Percentiles rank a stretch among this genome's conserved stretches.
phyloP scores from a whole-genome alignment of 1,140 invertebrate genomes.

The Camponotus vicinus region DNA sequence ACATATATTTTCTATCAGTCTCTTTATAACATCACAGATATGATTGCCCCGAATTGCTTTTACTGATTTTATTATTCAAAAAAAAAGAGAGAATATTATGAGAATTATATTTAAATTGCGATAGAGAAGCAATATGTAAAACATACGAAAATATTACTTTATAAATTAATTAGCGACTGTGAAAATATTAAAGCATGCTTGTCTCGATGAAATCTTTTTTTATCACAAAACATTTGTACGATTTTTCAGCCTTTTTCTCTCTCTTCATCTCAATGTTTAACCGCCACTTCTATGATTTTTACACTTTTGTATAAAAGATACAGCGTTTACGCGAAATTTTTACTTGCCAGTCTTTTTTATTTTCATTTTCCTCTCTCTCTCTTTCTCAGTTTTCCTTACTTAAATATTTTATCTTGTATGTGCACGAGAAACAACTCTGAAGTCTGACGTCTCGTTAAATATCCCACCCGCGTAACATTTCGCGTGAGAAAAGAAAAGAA shows the following conservation, averaged over 20 bases:
- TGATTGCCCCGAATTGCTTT: not conserved
- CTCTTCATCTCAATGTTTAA: conserved; percentile 41
- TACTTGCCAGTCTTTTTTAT: conserved; percentile 36
- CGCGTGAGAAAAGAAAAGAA: not conserved
- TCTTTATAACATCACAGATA: conserved; percentile 6
- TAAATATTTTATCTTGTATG: conserved; percentile 49
- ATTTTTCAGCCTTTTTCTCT: conserved; percentile 31
- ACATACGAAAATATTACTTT: not conserved
- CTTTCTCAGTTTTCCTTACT: conserved; percentile 20
- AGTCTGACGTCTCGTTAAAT: conserved; percentile 36
- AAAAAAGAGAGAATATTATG: not conserved
- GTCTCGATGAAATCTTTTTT: not conserved
- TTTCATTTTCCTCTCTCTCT: conserved; percentile 20
- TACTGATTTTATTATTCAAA: not conserved
- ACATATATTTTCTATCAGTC: not conserved
- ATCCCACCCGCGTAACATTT: conserved; percentile 10
- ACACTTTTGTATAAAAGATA: conserved; percentile 24
- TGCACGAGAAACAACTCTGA: conserved; percentile 23
- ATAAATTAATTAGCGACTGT: not conserved
- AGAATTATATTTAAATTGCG: not conserved
- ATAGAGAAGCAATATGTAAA: not conserved
- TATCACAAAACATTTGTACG: not conserved
- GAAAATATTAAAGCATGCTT: conserved; percentile 3
- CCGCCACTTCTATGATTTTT: conserved; percentile 18
- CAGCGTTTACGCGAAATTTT: conserved; percentile 39